Percentiles rank a stretch among this genome's conserved stretches.
Evolutionary conservation across 2,113 vertebrate genomes (phyloP).

Genomic region (Chamaetylas fuelleborni): DNA sequence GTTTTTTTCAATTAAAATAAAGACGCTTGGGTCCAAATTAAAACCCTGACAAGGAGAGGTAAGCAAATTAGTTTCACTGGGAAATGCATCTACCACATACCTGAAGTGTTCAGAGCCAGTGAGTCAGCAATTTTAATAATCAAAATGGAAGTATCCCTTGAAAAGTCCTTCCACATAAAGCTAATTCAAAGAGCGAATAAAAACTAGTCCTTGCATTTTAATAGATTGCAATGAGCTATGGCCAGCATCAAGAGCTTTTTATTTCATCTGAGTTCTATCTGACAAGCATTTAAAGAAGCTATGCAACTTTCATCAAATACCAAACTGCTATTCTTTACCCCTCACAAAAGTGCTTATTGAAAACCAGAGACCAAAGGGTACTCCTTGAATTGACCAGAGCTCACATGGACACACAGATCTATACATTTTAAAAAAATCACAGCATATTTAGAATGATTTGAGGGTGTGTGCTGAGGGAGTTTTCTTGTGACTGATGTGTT

Average conservation of each 20-base stretch:
- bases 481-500: background rate
- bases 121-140: slow-evolving; percentile 12
- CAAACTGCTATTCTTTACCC: background rate
- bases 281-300: slow-evolving; percentile 14
- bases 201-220: slow-evolving; percentile 24
- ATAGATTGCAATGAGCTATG: background rate
- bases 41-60: background rate
- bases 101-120: background rate
- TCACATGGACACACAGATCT: background rate
- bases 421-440: background rate
- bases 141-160: background rate
- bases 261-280: background rate
- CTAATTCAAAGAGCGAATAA: background rate
- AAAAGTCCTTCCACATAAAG: slow-evolving; percentile 10
- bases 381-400: background rate
- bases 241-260: background rate
- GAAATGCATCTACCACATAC: background rate
- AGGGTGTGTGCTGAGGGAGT: background rate
- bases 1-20: slow-evolving; percentile 12
- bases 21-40: slow-evolving; percentile 27
- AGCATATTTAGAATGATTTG: background rate
- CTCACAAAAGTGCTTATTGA: background rate
- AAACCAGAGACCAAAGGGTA: background rate
- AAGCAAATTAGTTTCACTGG: slow-evolving; percentile 34
- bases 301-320: background rate